Evolutionary conservation across 2,888 invertebrate genomes (phyloP), one percentile per base, ranked within the genome.

Genomic region (Drosophila pseudotakahashii): DNA sequence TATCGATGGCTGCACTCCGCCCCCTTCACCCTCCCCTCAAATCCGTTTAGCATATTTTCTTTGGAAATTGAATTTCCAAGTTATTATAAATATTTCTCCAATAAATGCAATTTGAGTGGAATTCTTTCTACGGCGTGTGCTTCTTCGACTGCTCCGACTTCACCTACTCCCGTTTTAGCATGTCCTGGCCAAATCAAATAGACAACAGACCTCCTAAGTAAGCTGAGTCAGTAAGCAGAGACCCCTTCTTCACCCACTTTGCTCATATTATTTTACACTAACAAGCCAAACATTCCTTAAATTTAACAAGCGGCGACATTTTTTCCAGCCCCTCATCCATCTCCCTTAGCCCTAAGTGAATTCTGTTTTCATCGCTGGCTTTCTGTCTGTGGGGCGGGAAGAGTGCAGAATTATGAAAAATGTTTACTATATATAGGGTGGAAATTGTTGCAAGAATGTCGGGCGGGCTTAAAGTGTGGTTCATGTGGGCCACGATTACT

Each of bases 31-130:
- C 34, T 11, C 34, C 42, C 41, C 60, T 50, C 58, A 81, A 82
- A 82, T 81, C 87, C 84, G 81, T 75, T 81, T 84, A 87, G 74
- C 84, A 82, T 83, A 87, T 84, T 83, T 87, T 83, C 87, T 79
- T 87, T 84, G 71, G 81, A 83, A 83, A 83, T 87, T 87, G 84
- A 87, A 83, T 83, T 83, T 83, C 84, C 75, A 82, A 83, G 84
- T 83, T 87, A 82, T 82, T 82, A 83, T 83, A 87, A 83, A 83
- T 83, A 87, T 87, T 84, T 79, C 62, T 73, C 66, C 62, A 74
- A 71, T 67, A 83, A 83, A 87, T 81, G 84, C 75, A 87, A 83
- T 87, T 84, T 87, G 70, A 74, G 59, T 79, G 81, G 81, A 87
- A 81, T 82, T 81, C 62, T 59, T 39, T 45, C 19, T 19, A 6